Base-by-base conservation (phyloP, 2,797 vertebrate genomes). In the Buceros bicornis region DNA sequence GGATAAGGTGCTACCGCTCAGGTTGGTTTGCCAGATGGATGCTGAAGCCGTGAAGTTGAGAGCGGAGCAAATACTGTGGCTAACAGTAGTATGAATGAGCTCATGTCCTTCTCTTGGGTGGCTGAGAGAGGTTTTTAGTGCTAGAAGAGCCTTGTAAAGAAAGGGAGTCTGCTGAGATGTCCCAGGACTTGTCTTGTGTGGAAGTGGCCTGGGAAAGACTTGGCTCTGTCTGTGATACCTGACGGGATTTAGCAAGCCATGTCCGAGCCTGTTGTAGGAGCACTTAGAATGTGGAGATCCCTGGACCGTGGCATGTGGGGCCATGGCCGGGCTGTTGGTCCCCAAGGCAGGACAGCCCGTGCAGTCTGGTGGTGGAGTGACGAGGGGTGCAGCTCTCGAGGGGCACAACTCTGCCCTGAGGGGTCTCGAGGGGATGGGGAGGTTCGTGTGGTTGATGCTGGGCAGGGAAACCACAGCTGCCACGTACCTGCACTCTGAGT, bases 401-500 rank as follows among this genome's bases (percentile, higher is more conserved):
- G 20, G 25, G 25, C 0, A 12, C 35, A 79, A 22, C 26, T 72
- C 24, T 42, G 35, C 18, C 28, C 57, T 29, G 42, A 31, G 8
- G 4, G 3, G 11, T 22, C 56, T 45, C 0, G 0, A 22, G 50
- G 60, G 73, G 86, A 19, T 35, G 50, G 17, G 29, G 37, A 73
- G 42, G 42, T 7, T 2, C 29, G 33, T 45, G 8, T 5, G 13
- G 60, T 28, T 33, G 42, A 28, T 0, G 2, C 13, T 7, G 50
- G 81, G 62, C 42, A 37, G 10, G 26, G 79, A 67, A 89, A 53
- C 29, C 20, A 11, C 15, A 31, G 26, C 40, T 2, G 2, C 29
- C 40, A n/a, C 0, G 4, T 1, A 2, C 47, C 67, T 16, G 2
- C 0, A 0, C 26, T 76, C 73, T 80, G n/a, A 72, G 28, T 28